Percentiles rank a stretch among this genome's conserved stretches.
Conservation (phyloP, 1,140 invertebrate species). For the Drosophila nannoptera region DNA sequence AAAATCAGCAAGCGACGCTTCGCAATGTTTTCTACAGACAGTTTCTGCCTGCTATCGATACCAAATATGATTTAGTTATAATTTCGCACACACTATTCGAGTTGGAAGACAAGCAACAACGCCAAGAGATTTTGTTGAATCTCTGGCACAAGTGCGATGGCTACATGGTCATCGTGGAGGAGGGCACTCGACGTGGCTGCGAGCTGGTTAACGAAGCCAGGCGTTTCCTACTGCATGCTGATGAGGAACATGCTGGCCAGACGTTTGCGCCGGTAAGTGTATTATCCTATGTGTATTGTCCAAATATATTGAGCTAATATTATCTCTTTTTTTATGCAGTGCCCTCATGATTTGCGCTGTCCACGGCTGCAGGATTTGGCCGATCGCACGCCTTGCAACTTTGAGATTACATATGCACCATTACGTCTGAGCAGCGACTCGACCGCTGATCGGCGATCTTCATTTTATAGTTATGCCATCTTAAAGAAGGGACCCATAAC, state of each 20-base stretch:
- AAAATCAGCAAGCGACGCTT: conserved; percentile 81
- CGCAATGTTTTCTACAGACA: conserved; percentile 87
- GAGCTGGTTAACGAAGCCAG: conserved; percentile 87
- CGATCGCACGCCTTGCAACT: conserved; percentile 88
- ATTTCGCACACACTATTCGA: conserved; percentile 91
- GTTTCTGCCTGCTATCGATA: conserved; percentile 87
- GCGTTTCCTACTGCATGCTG: conserved; percentile 84
- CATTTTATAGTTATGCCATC: conserved; percentile 88
- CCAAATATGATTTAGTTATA: conserved; percentile 88
- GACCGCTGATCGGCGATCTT: conserved; percentile 78
- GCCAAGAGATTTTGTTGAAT: conserved; percentile 86
- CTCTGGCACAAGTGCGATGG: conserved; percentile 92
- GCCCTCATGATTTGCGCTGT: conserved; percentile 88
- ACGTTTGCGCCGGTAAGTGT: conserved; percentile 86
- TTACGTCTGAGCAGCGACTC: conserved; percentile 80
- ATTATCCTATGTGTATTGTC: conserved; percentile 7
- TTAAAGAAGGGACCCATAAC: conserved; percentile 86
- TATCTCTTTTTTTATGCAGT: conserved; percentile 80
- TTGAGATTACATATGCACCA: conserved; percentile 83
- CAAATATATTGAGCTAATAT: not conserved
- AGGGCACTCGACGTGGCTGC: conserved; percentile 90
- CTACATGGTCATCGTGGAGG: conserved; percentile 91
- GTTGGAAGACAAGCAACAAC: conserved; percentile 83
- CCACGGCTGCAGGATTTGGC: conserved; percentile 81
- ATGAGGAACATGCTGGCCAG: conserved; percentile 79